Evolutionary conservation across 2,113 vertebrate species (phyloP).

Genomic region (Cinclus cinclus): DNA sequence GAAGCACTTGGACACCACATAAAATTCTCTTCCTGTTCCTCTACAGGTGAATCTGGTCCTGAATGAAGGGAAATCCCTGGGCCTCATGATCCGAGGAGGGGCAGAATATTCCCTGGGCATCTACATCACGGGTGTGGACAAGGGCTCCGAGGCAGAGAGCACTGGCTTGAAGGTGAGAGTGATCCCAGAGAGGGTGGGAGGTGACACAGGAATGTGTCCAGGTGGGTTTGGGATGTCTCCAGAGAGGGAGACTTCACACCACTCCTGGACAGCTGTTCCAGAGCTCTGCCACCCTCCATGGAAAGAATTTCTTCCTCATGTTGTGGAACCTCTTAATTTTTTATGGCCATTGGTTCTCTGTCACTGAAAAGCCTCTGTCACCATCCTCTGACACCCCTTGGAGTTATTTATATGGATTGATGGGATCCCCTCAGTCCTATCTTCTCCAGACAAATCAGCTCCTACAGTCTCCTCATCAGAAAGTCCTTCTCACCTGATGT

Average conservation of each 20-base stretch:
- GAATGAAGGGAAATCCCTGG: slow-evolving; percentile 91
- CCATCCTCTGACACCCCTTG: background rate
- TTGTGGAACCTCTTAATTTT: background rate
- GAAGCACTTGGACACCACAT: rapidly evolving
- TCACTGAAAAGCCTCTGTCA: background rate
- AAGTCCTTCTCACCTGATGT: background rate
- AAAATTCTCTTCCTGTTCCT: background rate
- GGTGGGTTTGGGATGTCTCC: background rate
- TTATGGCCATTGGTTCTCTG: background rate
- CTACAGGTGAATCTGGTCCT: slow-evolving; percentile 92
- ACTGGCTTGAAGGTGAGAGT: slow-evolving; percentile 89
- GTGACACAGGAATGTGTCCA: background rate
- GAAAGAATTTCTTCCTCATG: background rate
- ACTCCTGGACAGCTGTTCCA: background rate
- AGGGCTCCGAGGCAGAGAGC: slow-evolving; percentile 89
- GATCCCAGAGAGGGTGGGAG: background rate
- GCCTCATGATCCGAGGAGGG: slow-evolving; percentile 93
- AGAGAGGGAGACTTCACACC: background rate
- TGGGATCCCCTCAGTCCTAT: background rate
- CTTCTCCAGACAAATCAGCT: background rate
- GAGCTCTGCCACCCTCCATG: background rate
- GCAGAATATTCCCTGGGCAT: slow-evolving; percentile 93
- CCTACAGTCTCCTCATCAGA: background rate
- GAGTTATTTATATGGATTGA: background rate
- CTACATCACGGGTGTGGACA: slow-evolving; percentile 95